A percentile compares a stretch with the other conserved stretches of the same genome.
These are phyloP conservation scores for Trachelus troglodyta DNA, from an alignment of 2,888 invertebrate genomes.

Conservation along the genomic window DNA sequence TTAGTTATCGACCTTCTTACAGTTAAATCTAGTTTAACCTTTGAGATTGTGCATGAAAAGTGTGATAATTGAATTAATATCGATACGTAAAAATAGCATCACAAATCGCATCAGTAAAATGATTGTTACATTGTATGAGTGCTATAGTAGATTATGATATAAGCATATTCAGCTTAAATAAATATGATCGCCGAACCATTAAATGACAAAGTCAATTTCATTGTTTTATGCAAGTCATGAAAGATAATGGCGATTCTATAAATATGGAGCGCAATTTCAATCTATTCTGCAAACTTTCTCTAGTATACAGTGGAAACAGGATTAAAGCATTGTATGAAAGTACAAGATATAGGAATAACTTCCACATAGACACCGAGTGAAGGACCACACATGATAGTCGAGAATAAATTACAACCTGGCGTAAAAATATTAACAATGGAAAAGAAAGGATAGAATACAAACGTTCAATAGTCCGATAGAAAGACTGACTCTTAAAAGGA, in stretches of 20 bases:
- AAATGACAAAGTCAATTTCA: not conserved
- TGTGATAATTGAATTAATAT: not conserved
- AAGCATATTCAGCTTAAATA: not conserved
- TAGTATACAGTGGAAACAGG: too few relatives aligned
- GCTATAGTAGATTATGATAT: not conserved
- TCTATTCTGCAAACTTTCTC: too few relatives aligned
- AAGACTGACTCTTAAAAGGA: too few relatives aligned
- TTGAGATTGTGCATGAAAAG: not conserved
- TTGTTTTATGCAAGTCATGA: not conserved
- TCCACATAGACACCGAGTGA: too few relatives aligned
- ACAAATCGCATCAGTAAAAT: not conserved
- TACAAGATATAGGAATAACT: too few relatives aligned
- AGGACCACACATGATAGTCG: too few relatives aligned
- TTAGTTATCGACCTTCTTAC: not conserved
- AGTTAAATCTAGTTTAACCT: not conserved
- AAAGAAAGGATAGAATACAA: too few relatives aligned
- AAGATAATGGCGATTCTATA: not conserved
- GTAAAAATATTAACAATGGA: too few relatives aligned
- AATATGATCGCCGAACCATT: not conserved
- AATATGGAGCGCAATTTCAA: not conserved
- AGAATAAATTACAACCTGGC: too few relatives aligned
- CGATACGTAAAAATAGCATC: not conserved
- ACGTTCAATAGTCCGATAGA: too few relatives aligned
- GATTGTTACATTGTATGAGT: not conserved
- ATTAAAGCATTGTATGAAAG: too few relatives aligned